Evolutionary conservation across 2,888 invertebrate genomes (phyloP).

Genomic region (Eledona agricola): DNA sequence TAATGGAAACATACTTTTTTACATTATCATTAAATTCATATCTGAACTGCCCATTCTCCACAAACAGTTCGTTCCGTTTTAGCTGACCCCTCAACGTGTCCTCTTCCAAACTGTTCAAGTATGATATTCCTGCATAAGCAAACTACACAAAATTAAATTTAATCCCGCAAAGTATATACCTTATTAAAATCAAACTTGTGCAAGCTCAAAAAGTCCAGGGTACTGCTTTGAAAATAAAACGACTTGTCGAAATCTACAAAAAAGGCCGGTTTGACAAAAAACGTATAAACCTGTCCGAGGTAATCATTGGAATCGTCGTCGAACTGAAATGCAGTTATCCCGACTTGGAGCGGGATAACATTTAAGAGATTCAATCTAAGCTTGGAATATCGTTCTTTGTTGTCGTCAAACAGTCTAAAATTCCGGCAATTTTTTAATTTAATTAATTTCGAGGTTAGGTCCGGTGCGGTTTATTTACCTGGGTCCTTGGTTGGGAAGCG

Average conservation of each 20-base stretch:
- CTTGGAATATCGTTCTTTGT: conserved; percentile 66
- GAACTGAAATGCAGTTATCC: conserved; percentile 72
- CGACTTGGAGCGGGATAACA: conserved; percentile 74
- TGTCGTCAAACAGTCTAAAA: conserved; percentile 68
- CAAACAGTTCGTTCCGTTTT: conserved; percentile 56
- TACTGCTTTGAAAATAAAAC: conserved; percentile 71
- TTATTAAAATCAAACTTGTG: conserved; percentile 80
- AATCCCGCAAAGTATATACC: too few species aligned
- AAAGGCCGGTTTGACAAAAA: conserved; percentile 73
- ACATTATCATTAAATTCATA: conserved; percentile 47
- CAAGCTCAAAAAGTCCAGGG: conserved; percentile 70
- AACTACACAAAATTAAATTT: conserved; percentile 65
- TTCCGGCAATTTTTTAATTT: conserved; percentile 11
- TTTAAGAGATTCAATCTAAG: conserved; percentile 62
- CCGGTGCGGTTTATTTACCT: conserved; percentile 51
- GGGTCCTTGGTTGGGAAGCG: conserved; percentile 53
- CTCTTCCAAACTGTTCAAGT: conserved; percentile 69
- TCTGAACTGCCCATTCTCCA: conserved; percentile 52
- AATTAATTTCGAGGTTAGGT: conserved; percentile 36
- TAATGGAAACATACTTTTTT: conserved; percentile 52
- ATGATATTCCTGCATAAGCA: conserved; percentile 74
- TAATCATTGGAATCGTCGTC: conserved; percentile 69
- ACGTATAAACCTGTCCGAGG: conserved; percentile 70
- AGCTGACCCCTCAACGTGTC: conserved; percentile 46
- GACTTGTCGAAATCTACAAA: conserved; percentile 70